phyloP scores from a whole-genome alignment of 2,888 invertebrate genomes.

The Lycaena phlaeas region DNA sequence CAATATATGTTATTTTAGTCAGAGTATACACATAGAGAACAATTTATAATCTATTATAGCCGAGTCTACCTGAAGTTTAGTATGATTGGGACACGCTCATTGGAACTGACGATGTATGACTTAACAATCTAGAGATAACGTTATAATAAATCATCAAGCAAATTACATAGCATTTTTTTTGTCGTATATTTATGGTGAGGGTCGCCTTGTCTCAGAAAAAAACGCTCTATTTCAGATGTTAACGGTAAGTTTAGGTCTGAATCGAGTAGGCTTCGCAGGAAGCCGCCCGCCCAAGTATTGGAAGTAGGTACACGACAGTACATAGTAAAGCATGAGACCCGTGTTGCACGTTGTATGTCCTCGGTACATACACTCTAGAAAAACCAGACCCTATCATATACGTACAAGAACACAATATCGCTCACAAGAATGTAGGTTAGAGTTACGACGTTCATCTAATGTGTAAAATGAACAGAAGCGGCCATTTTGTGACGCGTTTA shows the following conservation, averaged over 20 bases:
- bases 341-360: slow-evolving; percentile 28
- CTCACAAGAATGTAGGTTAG: slow-evolving; percentile 19
- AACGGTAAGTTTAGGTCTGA: slow-evolving; percentile 69
- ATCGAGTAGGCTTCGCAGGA: slow-evolving; percentile 36
- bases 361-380: slow-evolving; percentile 27
- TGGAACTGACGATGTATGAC: slow-evolving; percentile 19
- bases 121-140: slow-evolving; percentile 13
- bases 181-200: slow-evolving; percentile 50
- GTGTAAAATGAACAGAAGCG: slow-evolving; percentile 35
- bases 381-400: slow-evolving; percentile 17
- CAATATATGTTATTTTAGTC: slow-evolving; percentile 22
- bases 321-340: slow-evolving; percentile 27
- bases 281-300: slow-evolving; percentile 14
- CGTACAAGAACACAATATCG: slow-evolving; percentile 17
- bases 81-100: slow-evolving; percentile 54
- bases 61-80: slow-evolving; percentile 49
- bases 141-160: slow-evolving; percentile 57
- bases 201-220: slow-evolving; percentile 55
- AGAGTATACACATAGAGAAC: slow-evolving; percentile 19
- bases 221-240: slow-evolving; percentile 71
- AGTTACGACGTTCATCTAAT: slow-evolving; percentile 34
- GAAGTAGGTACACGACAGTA: slow-evolving; percentile 24
- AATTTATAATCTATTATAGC: slow-evolving; percentile 17
- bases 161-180: slow-evolving; percentile 62
- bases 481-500: slow-evolving; percentile 47